Evolutionary conservation across 2,888 invertebrate species (phyloP).

Genomic region (Teleiodes luculella): DNA sequence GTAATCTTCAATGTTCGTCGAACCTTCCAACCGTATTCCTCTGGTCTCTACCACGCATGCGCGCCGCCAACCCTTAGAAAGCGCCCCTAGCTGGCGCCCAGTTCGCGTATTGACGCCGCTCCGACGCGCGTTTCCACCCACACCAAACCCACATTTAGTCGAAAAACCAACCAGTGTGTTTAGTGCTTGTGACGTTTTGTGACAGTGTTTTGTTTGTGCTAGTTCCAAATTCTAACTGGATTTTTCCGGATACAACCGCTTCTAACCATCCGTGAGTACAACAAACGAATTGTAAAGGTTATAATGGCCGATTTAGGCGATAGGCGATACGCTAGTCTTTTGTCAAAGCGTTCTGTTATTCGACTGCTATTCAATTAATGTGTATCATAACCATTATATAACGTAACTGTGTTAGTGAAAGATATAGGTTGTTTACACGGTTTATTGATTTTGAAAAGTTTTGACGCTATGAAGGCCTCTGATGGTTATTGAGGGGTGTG

Average conservation of each 20-base stretch:
- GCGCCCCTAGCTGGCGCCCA: conserved; percentile 61
- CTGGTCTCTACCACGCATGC: conserved; percentile 48
- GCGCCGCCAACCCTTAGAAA: conserved; percentile 51
- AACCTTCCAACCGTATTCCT: neutral
- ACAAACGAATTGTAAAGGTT: conserved; percentile 24
- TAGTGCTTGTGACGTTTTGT: conserved; percentile 32
- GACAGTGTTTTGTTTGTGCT: conserved; percentile 19
- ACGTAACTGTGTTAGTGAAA: conserved; percentile 27
- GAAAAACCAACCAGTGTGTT: conserved; percentile 26
- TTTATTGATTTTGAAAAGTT: conserved; percentile 56
- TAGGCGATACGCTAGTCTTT: conserved; percentile 13
- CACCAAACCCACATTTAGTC: conserved; percentile 17
- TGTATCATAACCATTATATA: neutral
- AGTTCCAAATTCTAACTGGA: conserved; percentile 41
- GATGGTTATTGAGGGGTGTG: conserved; percentile 18
- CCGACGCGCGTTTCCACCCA: conserved; percentile 38
- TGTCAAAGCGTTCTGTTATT: conserved; percentile 9
- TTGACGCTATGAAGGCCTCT: conserved; percentile 24
- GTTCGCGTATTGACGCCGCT: conserved; percentile 67
- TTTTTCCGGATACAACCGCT: conserved; percentile 46
- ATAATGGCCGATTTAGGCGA: conserved; percentile 21
- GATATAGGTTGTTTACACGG: conserved; percentile 49
- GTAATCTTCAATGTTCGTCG: neutral
- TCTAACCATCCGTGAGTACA: conserved; percentile 52
- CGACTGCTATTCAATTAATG: neutral